phyloP scores from a whole-genome alignment of 1,140 invertebrate genomes.

The Zophobas atratus region DNA sequence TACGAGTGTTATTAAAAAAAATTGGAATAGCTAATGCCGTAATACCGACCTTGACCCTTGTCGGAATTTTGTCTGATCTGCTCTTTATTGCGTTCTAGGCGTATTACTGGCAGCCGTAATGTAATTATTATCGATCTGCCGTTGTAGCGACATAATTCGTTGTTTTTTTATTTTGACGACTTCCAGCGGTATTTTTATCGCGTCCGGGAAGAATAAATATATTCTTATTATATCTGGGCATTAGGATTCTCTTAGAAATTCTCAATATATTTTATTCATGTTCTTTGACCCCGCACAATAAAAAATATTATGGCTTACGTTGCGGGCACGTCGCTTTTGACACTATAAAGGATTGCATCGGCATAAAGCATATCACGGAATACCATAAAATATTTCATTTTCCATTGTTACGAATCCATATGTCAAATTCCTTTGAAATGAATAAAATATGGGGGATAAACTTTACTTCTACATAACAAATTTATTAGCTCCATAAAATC shows the following conservation, averaged over 20 bases:
- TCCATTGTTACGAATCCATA: constrained; percentile 50
- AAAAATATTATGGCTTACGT: constrained; percentile 52
- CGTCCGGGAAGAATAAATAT: too few species aligned
- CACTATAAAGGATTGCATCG: constrained; percentile 48
- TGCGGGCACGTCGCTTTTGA: constrained; percentile 44
- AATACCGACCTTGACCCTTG: too few species aligned
- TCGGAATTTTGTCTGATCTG: too few species aligned
- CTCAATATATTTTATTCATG: constrained; percentile 55
- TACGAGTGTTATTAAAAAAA: too few species aligned
- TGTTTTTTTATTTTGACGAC: too few species aligned
- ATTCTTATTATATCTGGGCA: neutral
- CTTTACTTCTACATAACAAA: constrained; percentile 38
- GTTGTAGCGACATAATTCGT: too few species aligned
- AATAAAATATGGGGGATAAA: constrained; percentile 43
- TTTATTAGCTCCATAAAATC: constrained; percentile 24
- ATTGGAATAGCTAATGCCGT: too few species aligned
- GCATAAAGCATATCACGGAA: constrained; percentile 37
- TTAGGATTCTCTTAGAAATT: constrained; percentile 46
- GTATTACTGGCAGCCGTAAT: too few species aligned
- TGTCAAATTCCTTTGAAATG: constrained; percentile 43
- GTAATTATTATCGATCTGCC: too few species aligned
- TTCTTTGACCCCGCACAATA: constrained; percentile 53
- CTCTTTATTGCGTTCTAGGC: too few species aligned
- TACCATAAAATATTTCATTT: constrained; percentile 55
- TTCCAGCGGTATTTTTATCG: too few species aligned